Base-by-base conservation (phyloP, 2,888 invertebrate genomes). In the Limnephilus lunatus region DNA sequence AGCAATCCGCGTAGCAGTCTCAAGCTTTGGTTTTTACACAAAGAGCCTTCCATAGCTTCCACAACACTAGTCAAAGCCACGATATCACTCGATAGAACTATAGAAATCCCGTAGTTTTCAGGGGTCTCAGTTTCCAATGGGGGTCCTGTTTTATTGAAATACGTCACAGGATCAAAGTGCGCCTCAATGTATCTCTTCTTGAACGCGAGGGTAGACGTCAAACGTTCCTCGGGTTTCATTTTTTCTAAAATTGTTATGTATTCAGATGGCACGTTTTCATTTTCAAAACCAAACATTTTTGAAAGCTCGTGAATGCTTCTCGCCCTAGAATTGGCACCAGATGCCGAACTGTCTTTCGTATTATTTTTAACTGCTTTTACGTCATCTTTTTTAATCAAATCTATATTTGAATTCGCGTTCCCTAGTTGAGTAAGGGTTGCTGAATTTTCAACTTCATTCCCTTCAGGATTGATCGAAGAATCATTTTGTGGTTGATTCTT, bases 21-120 rank as follows among this genome's bases (percentile, higher is more conserved):
- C 93, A 95, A 95, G 0, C 96, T 96, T 91, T 97, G 96, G 83
- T 96, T 95, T 92, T 96, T 95, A 94, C 97, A 97, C 2, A 94
- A 94, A 68, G 95, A 94, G 91, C 96, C 96, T 93, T 95, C 94
- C 81, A 97, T 95, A 92, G 95, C 95, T 15, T 95, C 95, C 81
- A 96, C 95, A 39, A 96, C 96, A 94, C 95, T 95, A 4, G 95
- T 95, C 19, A 97, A 94, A 0, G 96, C 95, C 48, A 96, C 94
- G 81, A 97, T 94, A 94, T 96, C 96, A 94, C 96, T 96, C 0
- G 96, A 96, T 83, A 96, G 94, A 39, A 96, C 96, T 39, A 96
- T 88, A n/a, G 91, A 91, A 25, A 91, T 87, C 14, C 91, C 91
- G 48, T 91, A 91, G 35, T 89, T 91, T 44, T 91, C 91, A n/a